Evolutionary conservation across 2,888 invertebrate species (phyloP).

Genomic region (Pachycephus smyrnensis): DNA sequence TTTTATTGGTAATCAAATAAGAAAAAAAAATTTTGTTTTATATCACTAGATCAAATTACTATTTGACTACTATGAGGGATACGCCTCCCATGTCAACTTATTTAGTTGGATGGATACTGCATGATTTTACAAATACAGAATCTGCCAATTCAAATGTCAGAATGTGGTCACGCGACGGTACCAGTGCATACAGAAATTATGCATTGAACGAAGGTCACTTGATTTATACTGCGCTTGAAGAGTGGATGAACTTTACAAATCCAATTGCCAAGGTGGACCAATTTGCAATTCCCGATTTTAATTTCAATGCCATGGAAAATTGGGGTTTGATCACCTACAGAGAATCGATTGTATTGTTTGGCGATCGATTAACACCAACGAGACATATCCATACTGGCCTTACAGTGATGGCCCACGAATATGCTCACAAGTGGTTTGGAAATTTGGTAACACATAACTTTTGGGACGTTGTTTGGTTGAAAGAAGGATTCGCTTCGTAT

Average conservation of each 20-base stretch:
- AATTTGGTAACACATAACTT: conserved; percentile 61
- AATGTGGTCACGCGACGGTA: conserved; percentile 42
- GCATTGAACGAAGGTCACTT: conserved; percentile 34
- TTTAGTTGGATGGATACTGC: conserved; percentile 51
- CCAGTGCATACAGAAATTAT: conserved; percentile 25
- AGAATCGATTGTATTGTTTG: conserved; percentile 41
- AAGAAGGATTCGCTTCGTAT: conserved; percentile 70
- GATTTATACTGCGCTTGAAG: conserved; percentile 39
- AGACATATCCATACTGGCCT: conserved; percentile 28
- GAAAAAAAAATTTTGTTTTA: background rate
- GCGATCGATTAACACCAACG: conserved; percentile 31
- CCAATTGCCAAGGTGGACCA: conserved; percentile 77
- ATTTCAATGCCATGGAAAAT: conserved; percentile 92
- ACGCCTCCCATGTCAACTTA: conserved; percentile 56
- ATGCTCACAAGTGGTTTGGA: conserved; percentile 70
- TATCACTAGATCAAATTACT: background rate
- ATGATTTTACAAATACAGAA: conserved; percentile 36
- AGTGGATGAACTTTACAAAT: conserved; percentile 38
- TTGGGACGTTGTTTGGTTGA: conserved; percentile 65
- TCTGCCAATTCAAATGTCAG: conserved; percentile 24
- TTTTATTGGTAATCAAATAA: too few species aligned
- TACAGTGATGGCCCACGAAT: conserved; percentile 68
- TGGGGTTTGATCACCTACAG: conserved; percentile 90
- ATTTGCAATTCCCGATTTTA: conserved; percentile 87
- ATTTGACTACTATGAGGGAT: conserved; percentile 26